Percentiles rank a stretch among this genome's conserved stretches.
Evolutionary conservation across 1,140 invertebrate species (phyloP).

Genomic region (Lepidurus couesii): DNA sequence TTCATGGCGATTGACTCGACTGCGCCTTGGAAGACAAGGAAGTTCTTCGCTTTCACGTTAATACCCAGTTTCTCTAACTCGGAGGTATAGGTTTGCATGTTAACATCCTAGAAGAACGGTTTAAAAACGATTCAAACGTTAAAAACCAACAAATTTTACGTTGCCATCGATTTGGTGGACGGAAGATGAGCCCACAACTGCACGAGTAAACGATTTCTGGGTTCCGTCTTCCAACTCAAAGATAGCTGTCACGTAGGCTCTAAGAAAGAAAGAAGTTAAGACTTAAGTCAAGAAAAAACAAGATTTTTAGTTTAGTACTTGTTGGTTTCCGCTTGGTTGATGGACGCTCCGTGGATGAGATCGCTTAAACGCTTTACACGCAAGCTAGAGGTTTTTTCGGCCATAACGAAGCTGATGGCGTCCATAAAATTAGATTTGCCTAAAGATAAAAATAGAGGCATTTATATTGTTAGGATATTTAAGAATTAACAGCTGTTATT

Average conservation of each 20-base stretch:
- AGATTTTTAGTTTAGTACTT: slow-evolving; percentile 48
- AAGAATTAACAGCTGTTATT: slow-evolving; percentile 38
- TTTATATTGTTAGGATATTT: slow-evolving; percentile 25
- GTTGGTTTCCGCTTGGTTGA: slow-evolving; percentile 82
- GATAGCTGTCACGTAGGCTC: slow-evolving; percentile 72
- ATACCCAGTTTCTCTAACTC: slow-evolving; percentile 92
- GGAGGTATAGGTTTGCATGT: slow-evolving; percentile 73
- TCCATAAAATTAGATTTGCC: slow-evolving; percentile 99
- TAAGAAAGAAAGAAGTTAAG: slow-evolving; percentile 38
- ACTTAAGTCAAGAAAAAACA: slow-evolving; percentile 17
- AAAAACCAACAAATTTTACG: slow-evolving; percentile 48
- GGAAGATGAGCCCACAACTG: slow-evolving; percentile 85
- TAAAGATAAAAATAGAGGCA: slow-evolving; percentile 46
- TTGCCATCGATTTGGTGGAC: slow-evolving; percentile 92
- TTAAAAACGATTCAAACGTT: slow-evolving; percentile 27
- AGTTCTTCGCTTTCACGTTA: slow-evolving; percentile 99
- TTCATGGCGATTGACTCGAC: slow-evolving; percentile 99
- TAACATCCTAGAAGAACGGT: slow-evolving; percentile 61
- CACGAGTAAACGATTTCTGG: slow-evolving; percentile 83
- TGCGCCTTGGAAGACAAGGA: slow-evolving; percentile 99
- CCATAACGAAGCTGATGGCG: slow-evolving; percentile 99
- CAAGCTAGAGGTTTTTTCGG: slow-evolving; percentile 91
- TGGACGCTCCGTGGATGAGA: slow-evolving; percentile 96
- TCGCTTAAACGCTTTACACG: slow-evolving; percentile 92
- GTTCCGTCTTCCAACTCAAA: slow-evolving; percentile 76